Conservation (phyloP, 2,888 invertebrate genomes). For the Theretra japonica region DNA sequence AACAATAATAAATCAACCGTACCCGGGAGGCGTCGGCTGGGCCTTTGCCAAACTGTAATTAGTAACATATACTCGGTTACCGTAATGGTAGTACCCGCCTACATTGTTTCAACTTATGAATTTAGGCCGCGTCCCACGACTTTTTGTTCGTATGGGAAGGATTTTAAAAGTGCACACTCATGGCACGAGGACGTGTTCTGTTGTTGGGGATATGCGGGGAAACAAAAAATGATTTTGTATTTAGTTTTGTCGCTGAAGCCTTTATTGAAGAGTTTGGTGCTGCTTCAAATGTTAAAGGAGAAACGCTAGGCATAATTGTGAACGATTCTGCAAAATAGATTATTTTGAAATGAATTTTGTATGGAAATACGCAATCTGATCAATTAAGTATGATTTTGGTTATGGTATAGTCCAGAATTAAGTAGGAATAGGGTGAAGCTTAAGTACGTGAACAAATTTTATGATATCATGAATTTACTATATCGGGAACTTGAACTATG, state of each 20-base stretch:
- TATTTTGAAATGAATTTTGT: too few species aligned
- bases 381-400: too few species aligned
- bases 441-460: too few species aligned
- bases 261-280: background rate
- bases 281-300: too few species aligned
- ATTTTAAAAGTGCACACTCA: constrained; percentile 11
- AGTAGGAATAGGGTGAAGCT: too few species aligned
- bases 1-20: constrained; percentile 77
- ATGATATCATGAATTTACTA: too few species aligned
- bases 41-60: constrained; percentile 78
- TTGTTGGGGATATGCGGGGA: constrained; percentile 29
- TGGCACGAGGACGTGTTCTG: constrained; percentile 24
- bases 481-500: too few species aligned
- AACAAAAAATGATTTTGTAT: background rate
- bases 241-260: background rate
- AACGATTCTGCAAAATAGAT: too few species aligned
- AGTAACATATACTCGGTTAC: constrained; percentile 69
- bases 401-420: too few species aligned
- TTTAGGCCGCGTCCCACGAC: constrained; percentile 57
- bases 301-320: too few species aligned
- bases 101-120: constrained; percentile 71
- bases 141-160: constrained; percentile 34
- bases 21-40: constrained; percentile 67
- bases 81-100: constrained; percentile 60
- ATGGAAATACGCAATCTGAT: too few species aligned